These are phyloP conservation scores for Eulemur mongoz DNA, from an alignment of 2,797 vertebrate genomes.

Conservation along the genomic window DNA sequence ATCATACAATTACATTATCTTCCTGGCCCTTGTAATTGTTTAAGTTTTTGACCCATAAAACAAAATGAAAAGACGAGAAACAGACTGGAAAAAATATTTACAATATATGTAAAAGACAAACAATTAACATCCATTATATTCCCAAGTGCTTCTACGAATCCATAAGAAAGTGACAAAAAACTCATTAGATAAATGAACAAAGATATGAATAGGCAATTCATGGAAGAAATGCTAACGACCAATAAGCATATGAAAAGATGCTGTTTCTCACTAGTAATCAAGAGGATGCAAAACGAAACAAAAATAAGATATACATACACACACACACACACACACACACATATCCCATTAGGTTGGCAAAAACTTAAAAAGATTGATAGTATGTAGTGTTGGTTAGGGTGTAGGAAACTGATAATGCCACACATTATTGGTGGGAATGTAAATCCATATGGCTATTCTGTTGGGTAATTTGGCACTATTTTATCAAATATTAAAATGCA, in stretches of 20 bases:
- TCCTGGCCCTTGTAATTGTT: background rate
- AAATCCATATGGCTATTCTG: constrained; percentile 35
- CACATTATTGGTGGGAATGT: background rate
- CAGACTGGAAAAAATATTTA: constrained; percentile 15
- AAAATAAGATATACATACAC: background rate
- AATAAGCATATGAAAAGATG: constrained; percentile 37
- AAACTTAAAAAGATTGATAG: constrained; percentile 11
- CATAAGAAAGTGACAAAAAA: constrained; percentile 37
- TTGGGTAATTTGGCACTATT: constrained; percentile 47
- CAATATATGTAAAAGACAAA: constrained; percentile 30
- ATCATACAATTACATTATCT: background rate
- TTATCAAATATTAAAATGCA: constrained; percentile 52
- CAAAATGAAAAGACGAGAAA: constrained; percentile 30
- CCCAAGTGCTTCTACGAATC: constrained; percentile 25
- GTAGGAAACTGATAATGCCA: background rate
- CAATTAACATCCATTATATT: background rate
- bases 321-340: background rate
- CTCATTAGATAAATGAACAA: constrained; percentile 50
- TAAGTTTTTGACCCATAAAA: background rate
- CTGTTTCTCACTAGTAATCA: constrained; percentile 31
- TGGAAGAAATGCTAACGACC: constrained; percentile 24
- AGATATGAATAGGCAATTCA: background rate
- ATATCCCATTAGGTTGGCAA: constrained; percentile 5
- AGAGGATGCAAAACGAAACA: constrained; percentile 44
- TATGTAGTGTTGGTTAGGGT: constrained; percentile 26